phyloP scores from a whole-genome alignment of 2,888 invertebrate species.

The Catocala fraxini region DNA sequence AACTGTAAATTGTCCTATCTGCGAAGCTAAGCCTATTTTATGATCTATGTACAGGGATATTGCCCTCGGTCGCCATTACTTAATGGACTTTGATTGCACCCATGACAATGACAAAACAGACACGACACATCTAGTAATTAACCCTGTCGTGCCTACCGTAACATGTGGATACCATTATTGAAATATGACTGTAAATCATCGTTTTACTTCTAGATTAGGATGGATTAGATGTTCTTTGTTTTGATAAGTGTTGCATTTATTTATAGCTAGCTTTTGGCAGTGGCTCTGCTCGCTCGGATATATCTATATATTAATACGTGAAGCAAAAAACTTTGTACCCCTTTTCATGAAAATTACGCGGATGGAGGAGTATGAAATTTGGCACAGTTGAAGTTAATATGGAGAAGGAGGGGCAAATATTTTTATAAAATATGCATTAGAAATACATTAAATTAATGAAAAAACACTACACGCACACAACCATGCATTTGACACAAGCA shows the following conservation, averaged over 20 bases:
- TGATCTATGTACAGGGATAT: conserved; percentile 17
- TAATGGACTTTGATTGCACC: conserved; percentile 65
- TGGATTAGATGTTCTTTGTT: neutral
- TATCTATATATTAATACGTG: too few relatives aligned
- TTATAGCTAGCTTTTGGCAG: neutral
- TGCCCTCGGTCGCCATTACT: conserved; percentile 53
- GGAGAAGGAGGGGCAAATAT: too few relatives aligned
- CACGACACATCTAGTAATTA: conserved; percentile 37
- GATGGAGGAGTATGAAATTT: too few relatives aligned
- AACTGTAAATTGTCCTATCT: conserved; percentile 10
- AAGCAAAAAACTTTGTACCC: too few relatives aligned
- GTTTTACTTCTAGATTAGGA: neutral
- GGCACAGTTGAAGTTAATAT: too few relatives aligned
- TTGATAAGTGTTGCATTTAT: neutral
- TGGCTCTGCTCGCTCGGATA: too few relatives aligned
- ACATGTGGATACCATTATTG: conserved; percentile 8
- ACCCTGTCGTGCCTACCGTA: conserved; percentile 10
- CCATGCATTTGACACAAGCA: too few relatives aligned
- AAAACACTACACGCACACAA: too few relatives aligned
- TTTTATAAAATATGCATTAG: too few relatives aligned
- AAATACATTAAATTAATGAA: too few relatives aligned
- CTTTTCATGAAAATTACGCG: too few relatives aligned
- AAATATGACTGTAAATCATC: conserved; percentile 11
- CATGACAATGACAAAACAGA: conserved; percentile 43
- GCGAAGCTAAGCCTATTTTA: conserved; percentile 14